Base-by-base conservation (phyloP, 1,140 invertebrate species). In the Pogonomyrmex barbatus region DNA sequence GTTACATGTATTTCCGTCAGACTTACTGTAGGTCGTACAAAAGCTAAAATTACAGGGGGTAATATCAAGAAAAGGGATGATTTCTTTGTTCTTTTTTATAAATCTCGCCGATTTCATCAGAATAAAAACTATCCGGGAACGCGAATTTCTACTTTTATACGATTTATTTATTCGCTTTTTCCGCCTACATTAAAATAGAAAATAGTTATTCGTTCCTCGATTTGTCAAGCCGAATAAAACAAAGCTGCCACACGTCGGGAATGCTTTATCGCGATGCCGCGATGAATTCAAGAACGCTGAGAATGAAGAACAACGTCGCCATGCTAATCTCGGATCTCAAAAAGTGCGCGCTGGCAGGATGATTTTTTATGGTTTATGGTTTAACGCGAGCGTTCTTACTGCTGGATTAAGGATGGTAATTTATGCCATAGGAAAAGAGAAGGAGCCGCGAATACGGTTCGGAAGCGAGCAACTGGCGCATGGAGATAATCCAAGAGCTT, bases 311-410 rank as follows among this genome's bases (percentile, higher is more conserved):
- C 39, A 79, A 89, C 87, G 89, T 79, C 89, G 90, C 82, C 85
- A 54, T 65, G 88, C 42, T 89, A 91, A 91, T 91, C 90, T 90
- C 45, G 88, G 50, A 77, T 86, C 82, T 77, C 47, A 12, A 81
- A 52, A 70, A 81, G 63, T 45, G 36, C 87, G 60, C 24, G 54
- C 45, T 36, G 17, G 12, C 54, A 47, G 54, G 79, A 88, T 89
- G 88, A 86, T 90, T 89, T 79, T 87, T 83, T 58, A 24, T 77
- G 60, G 30, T 67, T 65, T 85, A 85, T 77, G 60, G 30, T 67
- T 65, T 85, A 85, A 85, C 33, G 68, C 76, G 84, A 75, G 12
- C 58, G 76, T 89, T 90, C 89, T 89, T 89, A 56, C 24, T n/a
- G 79, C 47, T 68, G 63, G 86, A 90, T 90, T 88, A 90, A 76